Percentiles rank a stretch among this genome's conserved stretches.
phyloP scores from a whole-genome alignment of 1,140 invertebrate genomes.

The Dendrolimus kikuchii region DNA sequence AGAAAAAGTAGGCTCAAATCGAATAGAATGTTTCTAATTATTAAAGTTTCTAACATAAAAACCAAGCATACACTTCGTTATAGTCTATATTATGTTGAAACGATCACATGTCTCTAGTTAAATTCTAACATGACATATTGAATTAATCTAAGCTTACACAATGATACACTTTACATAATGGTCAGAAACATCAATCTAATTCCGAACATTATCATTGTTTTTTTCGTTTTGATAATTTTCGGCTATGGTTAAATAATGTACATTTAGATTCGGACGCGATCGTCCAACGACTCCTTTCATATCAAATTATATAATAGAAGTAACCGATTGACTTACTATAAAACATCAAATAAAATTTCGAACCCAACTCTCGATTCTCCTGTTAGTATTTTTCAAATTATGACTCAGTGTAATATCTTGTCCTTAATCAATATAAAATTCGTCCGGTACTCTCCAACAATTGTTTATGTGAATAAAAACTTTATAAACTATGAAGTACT shows the following conservation, averaged over 20 bases:
- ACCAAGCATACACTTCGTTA: conserved; percentile 31
- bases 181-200: conserved; percentile 62
- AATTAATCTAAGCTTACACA: conserved; percentile 62
- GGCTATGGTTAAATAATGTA: conserved; percentile 34
- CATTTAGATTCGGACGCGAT: conserved; percentile 56
- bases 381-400: no score
- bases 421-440: no score
- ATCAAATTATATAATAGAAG: conserved; percentile 4
- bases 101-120: conserved; percentile 50
- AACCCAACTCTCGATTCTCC: no score
- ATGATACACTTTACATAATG: conserved; percentile 59
- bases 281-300: conserved; percentile 55
- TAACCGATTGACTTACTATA: neutral
- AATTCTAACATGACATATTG: conserved; percentile 59
- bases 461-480: no score
- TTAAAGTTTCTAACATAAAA: conserved; percentile 12
- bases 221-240: conserved; percentile 1
- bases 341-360: no score
- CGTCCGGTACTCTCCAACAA: no score
- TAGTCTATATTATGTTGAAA: conserved; percentile 32
- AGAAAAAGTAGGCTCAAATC: conserved; percentile 1
- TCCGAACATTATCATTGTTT: conserved; percentile 43
- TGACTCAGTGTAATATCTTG: no score
- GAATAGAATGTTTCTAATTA: conserved; percentile 6
- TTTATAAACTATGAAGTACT: no score